These are phyloP conservation scores for Euspilapteryx auroguttella DNA, from an alignment of 2,888 invertebrate genomes.

Conservation along the genomic window DNA sequence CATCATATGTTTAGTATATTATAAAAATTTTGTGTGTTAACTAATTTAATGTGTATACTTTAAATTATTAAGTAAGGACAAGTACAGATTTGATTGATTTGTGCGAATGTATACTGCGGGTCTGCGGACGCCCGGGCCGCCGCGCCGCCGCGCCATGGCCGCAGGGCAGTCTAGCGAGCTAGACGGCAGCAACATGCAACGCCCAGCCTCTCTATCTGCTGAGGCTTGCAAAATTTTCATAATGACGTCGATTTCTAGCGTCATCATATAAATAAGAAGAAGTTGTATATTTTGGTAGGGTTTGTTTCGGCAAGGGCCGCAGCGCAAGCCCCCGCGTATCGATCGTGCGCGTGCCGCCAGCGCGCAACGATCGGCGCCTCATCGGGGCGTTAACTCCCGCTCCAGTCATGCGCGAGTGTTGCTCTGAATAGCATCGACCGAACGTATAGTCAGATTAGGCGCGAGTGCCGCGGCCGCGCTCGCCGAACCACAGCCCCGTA, in stretches of 20 bases:
- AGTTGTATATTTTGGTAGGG: conserved; percentile 18
- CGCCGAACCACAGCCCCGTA: conserved; percentile 22
- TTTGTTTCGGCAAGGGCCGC: conserved; percentile 18
- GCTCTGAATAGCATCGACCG: conserved; percentile 34
- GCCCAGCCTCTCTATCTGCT: conserved; percentile 3
- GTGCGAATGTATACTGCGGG: no score
- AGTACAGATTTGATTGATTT: no score
- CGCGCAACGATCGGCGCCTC: conserved; percentile 16
- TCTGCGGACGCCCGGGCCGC: no score
- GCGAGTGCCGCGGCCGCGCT: conserved; percentile 49
- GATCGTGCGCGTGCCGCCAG: conserved; percentile 16
- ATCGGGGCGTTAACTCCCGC: conserved; percentile 22
- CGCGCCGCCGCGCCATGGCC: no score
- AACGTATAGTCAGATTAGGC: conserved; percentile 21
- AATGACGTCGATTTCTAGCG: conserved; percentile 31
- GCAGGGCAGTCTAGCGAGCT: no score
- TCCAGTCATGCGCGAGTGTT: conserved; percentile 38
- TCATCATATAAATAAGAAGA: conserved; percentile 33
- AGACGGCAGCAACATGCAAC: background rate
- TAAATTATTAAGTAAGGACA: no score
- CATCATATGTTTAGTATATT: no score
- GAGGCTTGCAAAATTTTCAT: conserved; percentile 14
- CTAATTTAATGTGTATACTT: no score
- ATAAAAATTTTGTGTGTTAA: no score
- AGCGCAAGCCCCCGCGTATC: conserved; percentile 25